These are phyloP conservation scores for Chlamydotis undulata DNA, from an alignment of 2,113 vertebrate genomes.

Conservation along the genomic window DNA sequence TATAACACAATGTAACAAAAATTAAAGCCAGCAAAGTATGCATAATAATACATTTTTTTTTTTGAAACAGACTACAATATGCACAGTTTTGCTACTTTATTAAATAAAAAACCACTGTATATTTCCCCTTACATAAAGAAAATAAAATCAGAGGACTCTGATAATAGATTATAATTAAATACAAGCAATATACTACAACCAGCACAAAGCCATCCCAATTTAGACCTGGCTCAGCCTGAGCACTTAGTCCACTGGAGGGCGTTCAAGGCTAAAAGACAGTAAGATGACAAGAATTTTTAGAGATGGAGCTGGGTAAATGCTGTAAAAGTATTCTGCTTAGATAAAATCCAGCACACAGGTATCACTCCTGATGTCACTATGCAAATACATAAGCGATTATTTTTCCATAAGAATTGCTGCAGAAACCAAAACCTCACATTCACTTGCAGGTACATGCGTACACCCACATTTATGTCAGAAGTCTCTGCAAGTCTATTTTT, in stretches of 20 bases:
- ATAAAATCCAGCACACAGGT: not conserved
- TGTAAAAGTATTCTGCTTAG: not conserved
- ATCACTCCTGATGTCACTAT: not conserved
- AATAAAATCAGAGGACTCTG: not conserved
- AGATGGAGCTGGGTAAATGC: not conserved
- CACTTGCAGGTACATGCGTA: not conserved
- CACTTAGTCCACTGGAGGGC: constrained; percentile 52
- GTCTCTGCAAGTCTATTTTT: not conserved
- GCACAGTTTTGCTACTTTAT: not conserved
- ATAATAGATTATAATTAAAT: not conserved
- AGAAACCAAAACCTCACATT: not conserved
- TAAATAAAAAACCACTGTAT: not conserved
- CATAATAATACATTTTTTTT: not conserved
- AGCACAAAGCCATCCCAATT: not conserved
- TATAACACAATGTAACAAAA: not conserved
- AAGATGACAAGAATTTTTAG: not conserved
- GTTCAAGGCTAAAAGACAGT: not conserved
- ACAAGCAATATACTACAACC: not conserved
- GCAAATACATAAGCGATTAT: not conserved
- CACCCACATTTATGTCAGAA: rapidly evolving
- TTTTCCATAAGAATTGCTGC: not conserved
- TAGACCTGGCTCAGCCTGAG: not conserved
- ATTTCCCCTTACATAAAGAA: not conserved
- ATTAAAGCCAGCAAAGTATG: not conserved
- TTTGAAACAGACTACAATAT: not conserved